A percentile compares a stretch with the other conserved stretches of the same genome.
phyloP scores from a whole-genome alignment of 1,140 invertebrate genomes.

The Hycleus cichorii region DNA sequence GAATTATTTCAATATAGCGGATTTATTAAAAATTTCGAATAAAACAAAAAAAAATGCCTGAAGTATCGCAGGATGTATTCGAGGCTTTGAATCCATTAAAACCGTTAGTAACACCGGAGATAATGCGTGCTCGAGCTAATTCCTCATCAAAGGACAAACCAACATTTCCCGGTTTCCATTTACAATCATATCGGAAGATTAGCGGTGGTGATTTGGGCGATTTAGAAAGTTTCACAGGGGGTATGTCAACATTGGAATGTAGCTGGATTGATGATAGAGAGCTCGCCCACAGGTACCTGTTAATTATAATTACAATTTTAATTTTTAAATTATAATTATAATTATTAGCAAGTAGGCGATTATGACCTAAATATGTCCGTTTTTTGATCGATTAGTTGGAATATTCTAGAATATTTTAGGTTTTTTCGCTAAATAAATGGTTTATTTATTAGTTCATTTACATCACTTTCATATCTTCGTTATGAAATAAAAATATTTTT shows the following conservation, averaged over 20 bases:
- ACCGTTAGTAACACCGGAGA: conserved; percentile 38
- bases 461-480: too few species aligned
- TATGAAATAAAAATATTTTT: too few species aligned
- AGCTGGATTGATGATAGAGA: conserved; percentile 51
- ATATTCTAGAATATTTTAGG: too few species aligned
- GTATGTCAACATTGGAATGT: conserved; percentile 40
- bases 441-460: too few species aligned
- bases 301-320: too few species aligned
- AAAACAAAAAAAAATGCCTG: conserved; percentile 25
- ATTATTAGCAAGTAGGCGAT: neutral
- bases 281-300: conserved; percentile 51
- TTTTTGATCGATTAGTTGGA: too few species aligned
- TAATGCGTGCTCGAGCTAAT: conserved; percentile 47
- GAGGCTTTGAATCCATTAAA: conserved; percentile 38
- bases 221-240: conserved; percentile 52
- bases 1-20: too few species aligned
- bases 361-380: neutral
- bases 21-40: too few species aligned
- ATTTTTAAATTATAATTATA: neutral
- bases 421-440: too few species aligned
- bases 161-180: conserved; percentile 13
- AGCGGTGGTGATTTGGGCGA: conserved; percentile 41
- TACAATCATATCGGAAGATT: too few species aligned
- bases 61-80: conserved; percentile 26
- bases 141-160: conserved; percentile 37